These are phyloP conservation scores for Proisotoma minuta DNA, from an alignment of 2,888 invertebrate species.

Conservation along the genomic window DNA sequence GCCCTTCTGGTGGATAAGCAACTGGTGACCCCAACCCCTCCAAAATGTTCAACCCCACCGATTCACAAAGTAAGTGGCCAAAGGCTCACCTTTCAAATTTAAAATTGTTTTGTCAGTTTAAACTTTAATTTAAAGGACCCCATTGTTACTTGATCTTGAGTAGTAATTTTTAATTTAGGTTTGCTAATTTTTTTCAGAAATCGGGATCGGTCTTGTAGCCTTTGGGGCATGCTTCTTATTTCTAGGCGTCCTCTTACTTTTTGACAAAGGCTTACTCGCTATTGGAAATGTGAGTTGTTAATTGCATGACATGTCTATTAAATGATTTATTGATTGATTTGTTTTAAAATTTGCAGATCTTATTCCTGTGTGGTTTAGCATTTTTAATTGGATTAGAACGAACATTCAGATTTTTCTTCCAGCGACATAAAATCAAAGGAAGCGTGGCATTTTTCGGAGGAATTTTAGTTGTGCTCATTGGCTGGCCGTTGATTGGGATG, in stretches of 20 bases:
- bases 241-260: conserved; percentile 83
- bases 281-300: conserved; percentile 87
- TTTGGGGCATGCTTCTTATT: conserved; percentile 94
- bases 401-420: conserved; percentile 96
- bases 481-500: conserved; percentile 97
- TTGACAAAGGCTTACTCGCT: conserved; percentile 95
- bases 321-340: conserved; percentile 4
- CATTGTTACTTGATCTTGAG: too few species aligned
- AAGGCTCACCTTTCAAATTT: too few species aligned
- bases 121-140: neutral
- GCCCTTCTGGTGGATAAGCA: too few species aligned
- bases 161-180: neutral
- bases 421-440: conserved; percentile 88
- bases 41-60: conserved; percentile 52
- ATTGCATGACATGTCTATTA: neutral
- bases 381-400: conserved; percentile 94
- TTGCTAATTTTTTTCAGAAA: conserved; percentile 67
- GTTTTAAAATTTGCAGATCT: conserved; percentile 65
- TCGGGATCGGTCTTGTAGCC: conserved; percentile 92
- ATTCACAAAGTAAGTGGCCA: conserved; percentile 54
- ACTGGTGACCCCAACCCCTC: neutral
- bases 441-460: conserved; percentile 88
- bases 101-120: neutral
- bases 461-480: conserved; percentile 82
- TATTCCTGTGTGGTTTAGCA: conserved; percentile 89